These are phyloP conservation scores for Hirundichthys speculiger DNA, from an alignment of 2,113 vertebrate species.

Conservation along the genomic window DNA sequence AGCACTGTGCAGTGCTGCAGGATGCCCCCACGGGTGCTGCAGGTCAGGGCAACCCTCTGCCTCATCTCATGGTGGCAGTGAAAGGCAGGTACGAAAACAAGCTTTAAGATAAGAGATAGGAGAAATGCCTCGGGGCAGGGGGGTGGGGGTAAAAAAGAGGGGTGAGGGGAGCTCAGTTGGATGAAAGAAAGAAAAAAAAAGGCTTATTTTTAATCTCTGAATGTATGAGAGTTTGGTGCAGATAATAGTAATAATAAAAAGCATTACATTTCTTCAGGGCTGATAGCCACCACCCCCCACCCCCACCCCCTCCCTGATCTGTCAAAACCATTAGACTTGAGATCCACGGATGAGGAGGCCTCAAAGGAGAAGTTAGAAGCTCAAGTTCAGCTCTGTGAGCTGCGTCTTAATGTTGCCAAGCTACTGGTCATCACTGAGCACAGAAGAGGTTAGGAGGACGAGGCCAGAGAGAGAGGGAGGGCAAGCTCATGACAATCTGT, in stretches of 20 bases:
- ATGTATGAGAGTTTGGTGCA: conserved; percentile 80
- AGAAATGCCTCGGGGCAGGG: conserved; percentile 46
- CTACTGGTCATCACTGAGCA: conserved; percentile 31
- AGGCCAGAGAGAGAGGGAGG: not conserved
- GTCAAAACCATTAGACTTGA: conserved; percentile 90
- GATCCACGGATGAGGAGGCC: conserved; percentile 75
- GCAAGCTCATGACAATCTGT: not conserved
- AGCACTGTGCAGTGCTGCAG: conserved; percentile 18
- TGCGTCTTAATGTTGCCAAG: conserved; percentile 64
- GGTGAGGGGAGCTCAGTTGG: not conserved
- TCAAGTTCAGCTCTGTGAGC: conserved; percentile 76
- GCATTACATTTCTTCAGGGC: conserved; percentile 84
- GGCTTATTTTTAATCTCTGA: conserved; percentile 51
- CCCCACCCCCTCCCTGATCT: conserved; percentile 79
- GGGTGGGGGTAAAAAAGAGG: conserved; percentile 15
- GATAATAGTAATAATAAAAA: conserved; percentile 73
- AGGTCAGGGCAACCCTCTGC: conserved; percentile 30
- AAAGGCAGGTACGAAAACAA: conserved; percentile 75
- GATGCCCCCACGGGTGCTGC: conserved; percentile 37
- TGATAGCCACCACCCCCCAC: conserved; percentile 75
- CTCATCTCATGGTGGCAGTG: conserved; percentile 45
- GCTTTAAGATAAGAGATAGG: conserved; percentile 63
- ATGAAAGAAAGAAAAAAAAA: not conserved
- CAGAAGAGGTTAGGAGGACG: conserved; percentile 30
- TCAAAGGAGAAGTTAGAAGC: conserved; percentile 64